phyloP scores from a whole-genome alignment of 2,888 invertebrate species.

The Cerceris rybyensis region DNA sequence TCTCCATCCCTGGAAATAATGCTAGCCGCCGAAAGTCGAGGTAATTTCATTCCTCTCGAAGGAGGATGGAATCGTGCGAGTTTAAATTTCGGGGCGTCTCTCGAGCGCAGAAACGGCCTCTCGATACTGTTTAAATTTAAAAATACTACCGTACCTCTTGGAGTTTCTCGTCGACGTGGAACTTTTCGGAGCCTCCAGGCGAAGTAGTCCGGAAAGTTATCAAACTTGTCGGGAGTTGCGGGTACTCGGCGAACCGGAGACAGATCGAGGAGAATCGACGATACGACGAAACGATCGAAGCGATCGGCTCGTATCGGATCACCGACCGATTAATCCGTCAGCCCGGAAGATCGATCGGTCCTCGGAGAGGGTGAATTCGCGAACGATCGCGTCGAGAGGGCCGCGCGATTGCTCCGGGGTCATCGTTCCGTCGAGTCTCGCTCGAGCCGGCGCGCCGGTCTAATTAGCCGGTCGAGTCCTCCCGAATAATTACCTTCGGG shows the following conservation, averaged over 20 bases:
- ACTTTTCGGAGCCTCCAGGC: constrained; percentile 20
- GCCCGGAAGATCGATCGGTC: background rate
- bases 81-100: background rate
- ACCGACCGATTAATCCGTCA: constrained; percentile 33
- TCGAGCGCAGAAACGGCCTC: background rate
- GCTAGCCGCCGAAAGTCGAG: background rate
- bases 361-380: constrained; percentile 29
- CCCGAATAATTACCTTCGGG: constrained; percentile 30
- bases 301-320: background rate
- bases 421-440: constrained; percentile 24
- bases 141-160: background rate
- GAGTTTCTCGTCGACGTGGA: background rate
- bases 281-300: background rate
- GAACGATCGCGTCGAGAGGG: constrained; percentile 24
- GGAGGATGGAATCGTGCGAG: background rate
- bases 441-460: constrained; percentile 12
- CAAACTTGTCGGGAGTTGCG: constrained; percentile 4
- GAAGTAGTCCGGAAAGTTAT: constrained; percentile 40
- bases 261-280: constrained; percentile 13
- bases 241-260: too few relatives aligned
- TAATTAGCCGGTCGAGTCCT: constrained; percentile 31
- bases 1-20: background rate
- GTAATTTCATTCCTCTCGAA: background rate
- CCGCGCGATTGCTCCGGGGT: constrained; percentile 44
- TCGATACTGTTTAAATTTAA: constrained; percentile 31